Evolutionary conservation across 2,113 vertebrate species (phyloP), one percentile per base, ranked within the genome.

Genomic region (Meleagris gallopavo): DNA sequence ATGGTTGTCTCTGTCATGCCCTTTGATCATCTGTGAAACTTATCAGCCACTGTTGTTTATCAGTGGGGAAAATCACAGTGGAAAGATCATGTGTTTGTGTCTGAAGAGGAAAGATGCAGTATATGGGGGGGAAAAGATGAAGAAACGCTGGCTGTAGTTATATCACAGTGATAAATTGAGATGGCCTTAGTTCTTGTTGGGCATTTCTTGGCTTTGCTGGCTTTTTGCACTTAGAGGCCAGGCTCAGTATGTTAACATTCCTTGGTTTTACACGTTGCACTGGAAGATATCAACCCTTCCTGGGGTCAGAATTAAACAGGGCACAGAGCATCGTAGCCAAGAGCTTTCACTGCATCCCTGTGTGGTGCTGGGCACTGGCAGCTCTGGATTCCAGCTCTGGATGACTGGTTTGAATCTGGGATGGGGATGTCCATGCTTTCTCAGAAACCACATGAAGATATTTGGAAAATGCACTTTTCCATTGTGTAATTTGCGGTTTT

Each of bases 361-460:
- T 0, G 0, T 54, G 46, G 19, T 69, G 34, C 50, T 61, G 15
- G 27, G 65, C 65, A 61, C 41, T 52, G 58, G 27, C 52, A 57
- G 32, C 43, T 11, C 27, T 57, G 43, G 7, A 2, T 65, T 38
- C 29, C 62, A 15, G 27, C 43, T 66, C 10, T 41, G 38, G 48
- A 43, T 75, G 32, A 2, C 15, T 80, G 36, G n/a, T 29, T 67
- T 54, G 77, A 81, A 86, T 20, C 50, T 1, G 12, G 12, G n/a
- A 34, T 8, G 11, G 7, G 2, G 0, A 0, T 45, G 13, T 10
- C 11, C 5, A 2, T 32, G 29, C 29, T 32, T 75, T 64, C 58
- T 43, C 41, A 66, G 77, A 54, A 72, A 85, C 16, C 12, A 32
- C 6, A 30, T 54, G 41, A 62, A 55, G 11, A 9, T 65, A 4